Evolutionary conservation across 1,140 invertebrate genomes (phyloP), one percentile per base, ranked within the genome.

Genomic region (Homarus americanus): DNA sequence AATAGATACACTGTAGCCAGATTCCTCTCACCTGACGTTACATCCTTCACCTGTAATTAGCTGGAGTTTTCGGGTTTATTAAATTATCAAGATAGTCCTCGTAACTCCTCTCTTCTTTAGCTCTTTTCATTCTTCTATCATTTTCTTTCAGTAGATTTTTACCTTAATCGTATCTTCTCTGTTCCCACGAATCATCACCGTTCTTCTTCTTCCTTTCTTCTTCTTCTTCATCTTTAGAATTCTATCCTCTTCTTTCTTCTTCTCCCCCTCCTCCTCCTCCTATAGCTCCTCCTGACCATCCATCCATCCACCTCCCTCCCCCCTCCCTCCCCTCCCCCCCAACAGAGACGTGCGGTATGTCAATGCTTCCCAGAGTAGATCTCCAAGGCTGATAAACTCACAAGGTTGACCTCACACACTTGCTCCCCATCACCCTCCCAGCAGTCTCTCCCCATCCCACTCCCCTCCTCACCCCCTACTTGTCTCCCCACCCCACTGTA

Each of bases 321-420:
- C 12, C 72, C 66, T 72, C 66, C 53, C 53, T 0, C 3, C 72
- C 15, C 72, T 4, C n/a, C 72, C 32, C 12, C 15, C 24, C 58
- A 63, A 2, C 44, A 49, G 38, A n/a, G 20, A 17, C 12, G 73
- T 34, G 73, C 41, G 40, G 53, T 38, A 58, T 53, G 80, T 69
- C 80, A 83, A 41, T 28, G 58, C 44, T 40, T 69, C 80, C 34
- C 36, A 2, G 34, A 4, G 24, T 2, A 69, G 63, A 66, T 63
- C 63, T 84, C 38, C 66, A 3, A 0, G 53, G 38, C 44, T 49
- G 58, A 83, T 58, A 53, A 82, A 53, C 82, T 44, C 38, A 40
- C 24, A 40, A 69, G 58, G 2, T 20, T 69, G 12, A 41, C 82
- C 53, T 69, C 82, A 28, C 58, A 49, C 20, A 66, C 24, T 40